Percentiles rank a stretch among this genome's conserved stretches.
Conservation (phyloP, 2,888 invertebrate species). For the Eilema griseolum region DNA sequence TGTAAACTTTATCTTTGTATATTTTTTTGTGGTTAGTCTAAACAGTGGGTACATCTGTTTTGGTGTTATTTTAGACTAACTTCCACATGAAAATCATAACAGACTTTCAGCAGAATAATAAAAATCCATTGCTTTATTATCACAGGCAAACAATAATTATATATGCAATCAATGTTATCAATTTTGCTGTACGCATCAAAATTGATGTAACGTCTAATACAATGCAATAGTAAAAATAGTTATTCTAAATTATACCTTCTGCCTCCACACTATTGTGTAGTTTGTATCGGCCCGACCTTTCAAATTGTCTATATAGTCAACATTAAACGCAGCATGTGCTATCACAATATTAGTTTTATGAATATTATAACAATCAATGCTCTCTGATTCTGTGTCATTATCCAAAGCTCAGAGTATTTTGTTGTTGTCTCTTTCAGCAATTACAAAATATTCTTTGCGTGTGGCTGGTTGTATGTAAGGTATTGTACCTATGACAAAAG, state of each 20-base stretch:
- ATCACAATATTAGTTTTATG: conserved; percentile 33
- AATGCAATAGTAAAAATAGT: background rate
- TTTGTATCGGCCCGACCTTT: conserved; percentile 18
- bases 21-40: background rate
- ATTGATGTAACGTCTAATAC: background rate
- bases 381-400: conserved; percentile 49
- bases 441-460: conserved; percentile 94
- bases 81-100: background rate
- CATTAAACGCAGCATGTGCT: conserved; percentile 44
- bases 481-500: conserved; percentile 86
- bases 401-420: conserved; percentile 83
- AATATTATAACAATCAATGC: conserved; percentile 29
- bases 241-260: conserved; percentile 7
- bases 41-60: background rate
- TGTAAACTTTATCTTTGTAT: background rate
- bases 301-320: conserved; percentile 22
- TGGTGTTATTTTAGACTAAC: too few species aligned
- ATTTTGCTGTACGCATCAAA: background rate
- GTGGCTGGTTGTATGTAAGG: conserved; percentile 95
- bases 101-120: background rate
- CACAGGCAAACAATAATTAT: background rate
- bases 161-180: background rate
- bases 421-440: conserved; percentile 90
- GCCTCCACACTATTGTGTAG: conserved; percentile 40
- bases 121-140: background rate